Base-by-base conservation (phyloP, 2,797 vertebrate genomes). In the Oryzias sinensis region DNA sequence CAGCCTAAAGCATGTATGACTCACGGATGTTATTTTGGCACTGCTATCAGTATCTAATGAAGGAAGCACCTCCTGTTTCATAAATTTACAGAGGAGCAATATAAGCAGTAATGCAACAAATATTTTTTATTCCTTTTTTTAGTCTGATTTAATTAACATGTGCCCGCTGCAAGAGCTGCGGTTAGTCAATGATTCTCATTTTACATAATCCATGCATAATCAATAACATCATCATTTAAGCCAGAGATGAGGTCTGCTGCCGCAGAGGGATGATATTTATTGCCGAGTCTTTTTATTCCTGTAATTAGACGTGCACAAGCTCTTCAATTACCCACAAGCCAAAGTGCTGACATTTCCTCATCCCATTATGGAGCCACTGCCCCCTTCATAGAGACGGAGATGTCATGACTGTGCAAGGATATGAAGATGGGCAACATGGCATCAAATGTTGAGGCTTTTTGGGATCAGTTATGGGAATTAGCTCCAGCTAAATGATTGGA, bases 21-120 rank as follows among this genome's bases (percentile, higher is more conserved):
- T 91, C 90, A 90, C 70, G 81, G 80, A 84, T 88, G 85, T 88
- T 89, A 88, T 89, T 89, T 88, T 88, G 88, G 86, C 87, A 86
- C 75, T 73, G 77, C 74, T 67, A 70, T 74, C 80, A 73, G 68
- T 69, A 79, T 81, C 80, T 65, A 57, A 15, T 43, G 33, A n/a
- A 62, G 64, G 24, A 64, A 72, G 71, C 82, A 83, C 76, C 83
- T 86, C 82, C 79, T 82, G 64, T 88, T 88, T 84, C 76, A 80
- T 71, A 78, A 76, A 62, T 81, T 72, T 81, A 76, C 48, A 55
- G 52, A 37, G 33, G 8, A 37, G 33, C 33, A 37, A 37, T 11
- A 8, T 37, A 37, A 13, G 33, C 33, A 11, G 9, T 11, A 11
- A 11, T 37, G 9, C 33, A 37, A 37, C 11, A 37, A 37, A 49